Evolutionary conservation across 1,140 invertebrate genomes (phyloP).

Genomic region (Trichomalopsis sarcophagae): DNA sequence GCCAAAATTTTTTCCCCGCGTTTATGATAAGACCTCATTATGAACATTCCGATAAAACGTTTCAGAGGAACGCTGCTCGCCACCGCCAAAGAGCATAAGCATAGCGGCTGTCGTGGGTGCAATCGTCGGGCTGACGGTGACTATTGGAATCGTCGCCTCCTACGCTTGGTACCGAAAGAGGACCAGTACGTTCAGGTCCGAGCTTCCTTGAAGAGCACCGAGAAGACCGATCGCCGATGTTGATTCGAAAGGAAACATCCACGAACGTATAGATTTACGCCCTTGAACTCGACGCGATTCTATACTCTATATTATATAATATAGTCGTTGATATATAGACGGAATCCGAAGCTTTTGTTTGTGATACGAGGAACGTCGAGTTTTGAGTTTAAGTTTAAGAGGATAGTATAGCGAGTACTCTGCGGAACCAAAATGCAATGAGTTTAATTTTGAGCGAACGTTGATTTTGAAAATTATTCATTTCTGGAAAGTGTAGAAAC

Average conservation of each 20-base stretch:
- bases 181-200: conserved; percentile 24
- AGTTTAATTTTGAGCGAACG: no score
- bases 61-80: conserved; percentile 14
- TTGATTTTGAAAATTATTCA: no score
- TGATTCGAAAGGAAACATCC: no score
- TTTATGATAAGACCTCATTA: neutral
- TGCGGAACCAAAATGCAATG: no score
- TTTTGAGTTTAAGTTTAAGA: neutral
- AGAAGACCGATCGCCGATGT: neutral
- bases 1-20: neutral
- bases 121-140: neutral
- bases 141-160: neutral
- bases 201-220: conserved; percentile 14
- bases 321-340: no score
- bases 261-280: no score
- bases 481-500: no score
- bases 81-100: neutral
- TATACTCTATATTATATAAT: no score
- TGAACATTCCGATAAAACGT: neutral
- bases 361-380: neutral
- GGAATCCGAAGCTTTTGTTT: no score
- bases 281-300: no score
- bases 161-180: conserved; percentile 12
- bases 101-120: neutral
- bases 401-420: no score